Conservation (phyloP, 2,113 vertebrate species). For the Psephotus haematonotus region DNA sequence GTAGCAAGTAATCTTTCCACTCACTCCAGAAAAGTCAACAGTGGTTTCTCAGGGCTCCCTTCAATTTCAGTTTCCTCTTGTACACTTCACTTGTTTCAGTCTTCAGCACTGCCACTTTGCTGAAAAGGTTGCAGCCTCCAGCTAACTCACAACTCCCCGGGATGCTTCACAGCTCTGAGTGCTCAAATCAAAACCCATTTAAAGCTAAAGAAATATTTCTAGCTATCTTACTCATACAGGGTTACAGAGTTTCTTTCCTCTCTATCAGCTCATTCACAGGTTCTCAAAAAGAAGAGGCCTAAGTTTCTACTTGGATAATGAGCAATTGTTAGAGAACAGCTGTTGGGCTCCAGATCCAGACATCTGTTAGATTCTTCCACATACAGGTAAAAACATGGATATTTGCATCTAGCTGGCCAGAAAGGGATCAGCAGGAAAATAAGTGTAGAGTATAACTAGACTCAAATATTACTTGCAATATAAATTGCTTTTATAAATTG, state of each 20-base stretch:
- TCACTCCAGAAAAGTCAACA: background rate
- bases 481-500: background rate
- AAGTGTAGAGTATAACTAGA: background rate
- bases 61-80: background rate
- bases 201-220: background rate
- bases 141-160: background rate
- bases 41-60: background rate
- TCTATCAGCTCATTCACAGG: background rate
- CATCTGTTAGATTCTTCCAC: background rate
- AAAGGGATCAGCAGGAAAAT: background rate
- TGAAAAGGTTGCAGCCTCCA: background rate
- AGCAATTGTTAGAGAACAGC: background rate
- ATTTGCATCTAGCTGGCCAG: background rate
- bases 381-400: background rate
- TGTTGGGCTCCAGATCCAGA: background rate
- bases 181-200: background rate
- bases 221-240: background rate
- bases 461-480: background rate
- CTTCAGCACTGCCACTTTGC: background rate
- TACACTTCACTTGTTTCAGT: background rate
- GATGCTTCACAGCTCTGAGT: background rate
- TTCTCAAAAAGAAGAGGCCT: background rate
- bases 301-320: background rate
- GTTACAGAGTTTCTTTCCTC: background rate
- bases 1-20: background rate